phyloP scores from a whole-genome alignment of 2,113 vertebrate genomes.

The Petaurus breviceps region DNA sequence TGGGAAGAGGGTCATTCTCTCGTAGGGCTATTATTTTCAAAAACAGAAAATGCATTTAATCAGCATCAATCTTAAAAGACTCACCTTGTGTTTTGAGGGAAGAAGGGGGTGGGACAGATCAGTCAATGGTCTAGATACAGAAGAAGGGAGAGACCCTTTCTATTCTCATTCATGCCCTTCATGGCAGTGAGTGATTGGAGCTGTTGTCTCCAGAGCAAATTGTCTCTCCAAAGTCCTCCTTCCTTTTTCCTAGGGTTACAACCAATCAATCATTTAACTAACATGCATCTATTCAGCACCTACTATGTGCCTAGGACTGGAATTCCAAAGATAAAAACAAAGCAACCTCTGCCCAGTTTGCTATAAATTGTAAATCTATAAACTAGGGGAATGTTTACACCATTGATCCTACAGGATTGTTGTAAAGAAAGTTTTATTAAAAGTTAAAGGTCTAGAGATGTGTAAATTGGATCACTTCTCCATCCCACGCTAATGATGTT shows the following conservation, averaged over 20 bases:
- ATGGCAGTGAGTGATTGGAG: background rate
- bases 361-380: background rate
- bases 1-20: constrained; percentile 73
- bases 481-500: background rate
- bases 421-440: background rate
- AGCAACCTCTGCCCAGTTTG: background rate
- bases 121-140: background rate
- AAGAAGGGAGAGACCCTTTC: background rate
- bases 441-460: background rate
- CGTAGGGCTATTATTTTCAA: constrained; percentile 76
- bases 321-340: background rate
- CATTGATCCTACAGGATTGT: background rate
- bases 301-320: background rate
- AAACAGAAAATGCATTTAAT: constrained; percentile 5
- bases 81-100: background rate
- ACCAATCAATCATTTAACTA: background rate
- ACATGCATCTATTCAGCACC: background rate
- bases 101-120: background rate
- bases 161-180: background rate
- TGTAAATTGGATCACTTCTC: background rate
- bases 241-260: background rate
- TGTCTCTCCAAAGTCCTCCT: background rate
- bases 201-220: background rate
- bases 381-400: background rate
- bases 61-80: background rate